A percentile compares a stretch with the other conserved stretches of the same genome.
Conservation (phyloP, 2,888 invertebrate genomes). For the Aporophyla nigra region DNA sequence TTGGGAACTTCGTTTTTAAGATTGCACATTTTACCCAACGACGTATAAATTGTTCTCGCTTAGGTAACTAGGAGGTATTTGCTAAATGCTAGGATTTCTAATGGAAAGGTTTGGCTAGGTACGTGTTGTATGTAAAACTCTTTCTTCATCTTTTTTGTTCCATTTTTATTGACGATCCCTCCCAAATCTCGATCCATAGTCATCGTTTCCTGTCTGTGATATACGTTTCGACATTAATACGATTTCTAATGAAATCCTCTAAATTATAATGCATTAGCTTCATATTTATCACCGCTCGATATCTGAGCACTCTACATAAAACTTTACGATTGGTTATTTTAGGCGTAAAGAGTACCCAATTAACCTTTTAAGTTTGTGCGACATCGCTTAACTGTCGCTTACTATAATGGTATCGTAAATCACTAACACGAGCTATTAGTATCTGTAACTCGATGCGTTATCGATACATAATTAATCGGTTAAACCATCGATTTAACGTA, state of each 20-base stretch:
- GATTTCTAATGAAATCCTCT: slow-evolving; percentile 69
- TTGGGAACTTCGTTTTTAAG: slow-evolving; percentile 11
- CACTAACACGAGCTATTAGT: slow-evolving; percentile 67
- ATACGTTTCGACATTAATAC: slow-evolving; percentile 64
- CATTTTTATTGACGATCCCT: slow-evolving; percentile 30
- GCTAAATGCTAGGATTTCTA: slow-evolving; percentile 65
- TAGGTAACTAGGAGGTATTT: slow-evolving; percentile 64
- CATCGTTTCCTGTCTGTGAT: slow-evolving; percentile 57
- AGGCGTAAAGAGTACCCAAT: slow-evolving; percentile 80
- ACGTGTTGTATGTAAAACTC: slow-evolving; percentile 28
- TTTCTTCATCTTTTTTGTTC: slow-evolving; percentile 25
- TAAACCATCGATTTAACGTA: slow-evolving; percentile 60
- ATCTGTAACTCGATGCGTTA: slow-evolving; percentile 76
- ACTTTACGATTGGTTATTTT: slow-evolving; percentile 83
- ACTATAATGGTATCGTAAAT: slow-evolving; percentile 83
- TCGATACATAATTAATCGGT: slow-evolving; percentile 80
- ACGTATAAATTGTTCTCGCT: slow-evolving; percentile 64
- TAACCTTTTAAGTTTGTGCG: slow-evolving; percentile 82
- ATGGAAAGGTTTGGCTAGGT: slow-evolving; percentile 52
- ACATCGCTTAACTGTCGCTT: slow-evolving; percentile 79
- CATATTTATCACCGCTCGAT: slow-evolving; percentile 71
- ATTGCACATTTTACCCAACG: slow-evolving; percentile 53
- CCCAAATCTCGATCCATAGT: slow-evolving; percentile 43
- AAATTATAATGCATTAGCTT: slow-evolving; percentile 68
- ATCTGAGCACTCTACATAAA: slow-evolving; percentile 78